phyloP scores from a whole-genome alignment of 2,888 invertebrate genomes.

The Smittia sp. region DNA sequence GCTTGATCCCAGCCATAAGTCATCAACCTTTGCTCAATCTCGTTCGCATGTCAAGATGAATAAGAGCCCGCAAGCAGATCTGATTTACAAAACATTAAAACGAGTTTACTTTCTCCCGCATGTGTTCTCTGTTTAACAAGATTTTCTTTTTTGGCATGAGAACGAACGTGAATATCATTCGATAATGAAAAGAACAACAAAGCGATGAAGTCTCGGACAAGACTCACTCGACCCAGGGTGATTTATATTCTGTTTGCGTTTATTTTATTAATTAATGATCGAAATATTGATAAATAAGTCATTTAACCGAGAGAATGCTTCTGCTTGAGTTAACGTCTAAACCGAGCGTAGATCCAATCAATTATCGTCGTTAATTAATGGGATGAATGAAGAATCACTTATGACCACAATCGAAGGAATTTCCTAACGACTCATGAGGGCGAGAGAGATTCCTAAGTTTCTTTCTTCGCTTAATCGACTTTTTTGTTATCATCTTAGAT shows the following conservation, averaged over 20 bases:
- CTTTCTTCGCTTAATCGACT: conserved; percentile 2
- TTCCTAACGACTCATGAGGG: background rate
- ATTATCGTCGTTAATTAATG: conserved; percentile 35
- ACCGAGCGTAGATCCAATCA: conserved; percentile 4
- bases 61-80: background rate
- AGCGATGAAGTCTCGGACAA: background rate
- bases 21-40: background rate
- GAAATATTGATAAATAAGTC: conserved; percentile 40
- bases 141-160: background rate
- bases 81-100: background rate
- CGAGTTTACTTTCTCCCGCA: background rate
- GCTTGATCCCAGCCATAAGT: conserved; percentile 7
- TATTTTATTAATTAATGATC: conserved; percentile 38
- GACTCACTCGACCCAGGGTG: background rate
- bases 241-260: conserved; percentile 37
- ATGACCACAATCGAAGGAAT: background rate
- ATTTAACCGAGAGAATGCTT: conserved; percentile 10
- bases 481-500: background rate
- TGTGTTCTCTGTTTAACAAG: background rate
- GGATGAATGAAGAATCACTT: conserved; percentile 9
- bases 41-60: background rate
- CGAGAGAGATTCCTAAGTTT: background rate
- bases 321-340: background rate
- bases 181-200: background rate
- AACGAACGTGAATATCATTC: background rate